Evolutionary conservation across 2,797 vertebrate genomes (phyloP).

Genomic region (Poecile montanus): DNA sequence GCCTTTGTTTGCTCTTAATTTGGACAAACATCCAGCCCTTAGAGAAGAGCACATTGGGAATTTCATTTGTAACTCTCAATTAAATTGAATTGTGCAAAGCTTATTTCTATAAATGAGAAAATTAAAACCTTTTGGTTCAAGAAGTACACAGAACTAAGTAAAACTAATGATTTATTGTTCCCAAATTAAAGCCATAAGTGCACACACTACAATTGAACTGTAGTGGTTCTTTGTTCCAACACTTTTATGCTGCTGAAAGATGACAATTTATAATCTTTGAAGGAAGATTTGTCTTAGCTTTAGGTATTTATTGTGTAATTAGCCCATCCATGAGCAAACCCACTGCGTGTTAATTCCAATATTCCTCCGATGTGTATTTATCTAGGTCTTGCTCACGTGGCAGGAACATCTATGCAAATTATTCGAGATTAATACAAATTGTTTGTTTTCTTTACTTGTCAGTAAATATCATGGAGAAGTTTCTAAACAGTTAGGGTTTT

Average conservation of each 20-base stretch:
- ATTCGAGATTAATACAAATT: not conserved
- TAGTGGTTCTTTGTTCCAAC: constrained; percentile 56
- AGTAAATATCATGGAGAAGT: not conserved
- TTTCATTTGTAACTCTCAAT: constrained; percentile 49
- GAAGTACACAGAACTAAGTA: constrained; percentile 39
- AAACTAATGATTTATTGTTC: constrained; percentile 64
- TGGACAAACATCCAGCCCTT: constrained; percentile 25
- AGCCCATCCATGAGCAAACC: constrained; percentile 8
- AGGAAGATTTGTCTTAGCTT: constrained; percentile 16
- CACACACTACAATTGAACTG: not conserved
- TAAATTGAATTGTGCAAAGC: constrained; percentile 52
- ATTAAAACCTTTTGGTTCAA: constrained; percentile 62
- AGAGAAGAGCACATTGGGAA: constrained; percentile 32
- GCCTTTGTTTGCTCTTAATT: constrained; percentile 51
- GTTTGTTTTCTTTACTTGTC: constrained; percentile 6
- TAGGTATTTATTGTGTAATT: constrained; percentile 20
- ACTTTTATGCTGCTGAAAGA: constrained; percentile 43
- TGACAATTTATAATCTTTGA: constrained; percentile 37
- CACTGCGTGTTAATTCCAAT: not conserved
- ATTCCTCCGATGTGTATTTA: not conserved
- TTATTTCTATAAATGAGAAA: constrained; percentile 68
- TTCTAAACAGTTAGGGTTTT: not conserved
- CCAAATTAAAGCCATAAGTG: constrained; percentile 59
- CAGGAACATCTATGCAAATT: not conserved
- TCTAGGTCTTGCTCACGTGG: not conserved